Evolutionary conservation across 2,888 invertebrate species (phyloP).

Genomic region (Phaonia tiefii): DNA sequence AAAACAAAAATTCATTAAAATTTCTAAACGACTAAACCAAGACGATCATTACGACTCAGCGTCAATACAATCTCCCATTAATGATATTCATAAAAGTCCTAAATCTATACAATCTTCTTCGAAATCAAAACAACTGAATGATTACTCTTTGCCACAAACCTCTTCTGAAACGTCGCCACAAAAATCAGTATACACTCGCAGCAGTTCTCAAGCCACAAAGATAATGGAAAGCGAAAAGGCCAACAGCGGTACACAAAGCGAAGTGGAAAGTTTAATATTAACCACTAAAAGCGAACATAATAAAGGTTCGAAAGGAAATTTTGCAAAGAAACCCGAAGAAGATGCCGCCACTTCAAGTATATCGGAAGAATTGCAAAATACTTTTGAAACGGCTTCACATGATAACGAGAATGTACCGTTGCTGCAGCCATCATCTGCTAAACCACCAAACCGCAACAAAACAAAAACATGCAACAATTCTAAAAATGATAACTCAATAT

Average conservation of each 20-base stretch:
- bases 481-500: slow-evolving; percentile 33
- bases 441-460: background rate
- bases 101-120: background rate
- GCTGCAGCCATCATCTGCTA: too few species aligned
- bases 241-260: slow-evolving; percentile 31
- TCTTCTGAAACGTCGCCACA: background rate
- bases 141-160: background rate
- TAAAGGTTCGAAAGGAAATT: too few species aligned
- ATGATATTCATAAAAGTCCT: background rate
- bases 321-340: background rate
- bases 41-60: background rate
- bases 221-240: background rate
- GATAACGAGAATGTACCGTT: slow-evolving; percentile 59
- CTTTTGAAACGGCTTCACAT: slow-evolving; percentile 55
- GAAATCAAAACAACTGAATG: too few species aligned
- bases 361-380: slow-evolving; percentile 66
- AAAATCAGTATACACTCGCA: background rate
- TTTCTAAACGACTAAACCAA: background rate
- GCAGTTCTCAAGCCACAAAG: slow-evolving; percentile 11
- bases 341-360: slow-evolving; percentile 53
- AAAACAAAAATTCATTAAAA: background rate
- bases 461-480: background rate
- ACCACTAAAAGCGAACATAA: background rate
- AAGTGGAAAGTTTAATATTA: slow-evolving; percentile 6
- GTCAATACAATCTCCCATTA: slow-evolving; percentile 15